phyloP scores from a whole-genome alignment of 2,797 vertebrate species.

The Distichodus sexfasciatus region DNA sequence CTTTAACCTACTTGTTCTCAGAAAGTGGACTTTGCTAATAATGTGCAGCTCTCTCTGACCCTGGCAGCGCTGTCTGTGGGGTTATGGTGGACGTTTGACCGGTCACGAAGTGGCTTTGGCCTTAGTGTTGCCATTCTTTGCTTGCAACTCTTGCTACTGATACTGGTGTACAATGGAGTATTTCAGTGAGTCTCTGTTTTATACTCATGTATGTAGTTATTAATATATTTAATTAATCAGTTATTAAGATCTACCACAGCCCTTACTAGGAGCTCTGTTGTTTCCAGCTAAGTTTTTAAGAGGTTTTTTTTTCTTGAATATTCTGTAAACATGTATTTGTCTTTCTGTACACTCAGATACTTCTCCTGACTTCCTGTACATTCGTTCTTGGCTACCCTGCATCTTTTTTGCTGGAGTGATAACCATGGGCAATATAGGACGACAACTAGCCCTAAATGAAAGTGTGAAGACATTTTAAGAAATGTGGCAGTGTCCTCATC shows the following conservation, averaged over 20 bases:
- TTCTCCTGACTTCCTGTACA: slow-evolving; percentile 92
- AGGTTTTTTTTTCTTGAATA: background rate
- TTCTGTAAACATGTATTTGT: background rate
- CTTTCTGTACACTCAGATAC: slow-evolving; percentile 74
- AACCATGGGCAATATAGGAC: slow-evolving; percentile 96
- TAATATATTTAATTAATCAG: no score
- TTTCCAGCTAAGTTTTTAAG: background rate
- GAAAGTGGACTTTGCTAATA: slow-evolving; percentile 98
- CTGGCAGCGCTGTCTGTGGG: slow-evolving; percentile 92
- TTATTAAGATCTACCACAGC: no score
- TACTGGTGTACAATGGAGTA: slow-evolving; percentile 92
- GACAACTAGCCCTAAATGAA: slow-evolving; percentile 93
- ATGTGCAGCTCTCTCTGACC: slow-evolving; percentile 90
- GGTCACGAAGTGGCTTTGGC: slow-evolving; percentile 89
- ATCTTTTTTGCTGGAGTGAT: slow-evolving; percentile 98
- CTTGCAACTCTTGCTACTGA: slow-evolving; percentile 89
- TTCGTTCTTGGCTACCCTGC: slow-evolving; percentile 94
- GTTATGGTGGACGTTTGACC: slow-evolving; percentile 95
- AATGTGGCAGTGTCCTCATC: no score
- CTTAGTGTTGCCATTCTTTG: slow-evolving; percentile 87
- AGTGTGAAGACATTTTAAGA: slow-evolving; percentile 40
- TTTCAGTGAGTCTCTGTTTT: slow-evolving; percentile 83
- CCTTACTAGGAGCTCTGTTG: background rate
- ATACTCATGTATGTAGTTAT: no score
- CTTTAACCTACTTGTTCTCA: slow-evolving; percentile 76